Conservation (phyloP, 2,888 invertebrate genomes). For the Drosophila limbata region DNA sequence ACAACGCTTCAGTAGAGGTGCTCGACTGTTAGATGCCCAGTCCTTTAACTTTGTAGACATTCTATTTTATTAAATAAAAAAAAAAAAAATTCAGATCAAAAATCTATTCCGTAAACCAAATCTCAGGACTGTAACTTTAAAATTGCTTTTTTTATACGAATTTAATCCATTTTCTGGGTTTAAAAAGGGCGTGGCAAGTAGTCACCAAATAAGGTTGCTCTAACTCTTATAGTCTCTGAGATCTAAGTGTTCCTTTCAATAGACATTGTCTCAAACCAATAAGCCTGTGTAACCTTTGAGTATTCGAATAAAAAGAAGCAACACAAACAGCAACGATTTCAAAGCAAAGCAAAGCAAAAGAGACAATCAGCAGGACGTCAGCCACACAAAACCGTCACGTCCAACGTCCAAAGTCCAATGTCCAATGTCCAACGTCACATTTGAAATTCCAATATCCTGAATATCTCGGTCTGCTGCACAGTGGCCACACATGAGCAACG, state of each 20-base stretch:
- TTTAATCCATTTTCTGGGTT: no score
- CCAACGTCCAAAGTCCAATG: constrained; percentile 57
- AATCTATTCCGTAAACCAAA: no score
- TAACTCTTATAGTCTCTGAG: no score
- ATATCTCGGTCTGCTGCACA: constrained; percentile 39
- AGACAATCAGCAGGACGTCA: constrained; percentile 52
- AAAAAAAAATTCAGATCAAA: neutral
- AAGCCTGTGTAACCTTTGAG: neutral
- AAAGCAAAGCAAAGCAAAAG: constrained; percentile 16
- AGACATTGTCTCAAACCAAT: neutral
- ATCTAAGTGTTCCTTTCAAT: no score
- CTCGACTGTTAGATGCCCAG: neutral
- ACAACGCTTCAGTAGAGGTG: neutral
- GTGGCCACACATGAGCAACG: constrained; percentile 30
- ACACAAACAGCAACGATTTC: constrained; percentile 3
- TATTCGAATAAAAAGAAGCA: constrained; percentile 1
- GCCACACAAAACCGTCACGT: constrained; percentile 36
- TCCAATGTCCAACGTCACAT: constrained; percentile 60
- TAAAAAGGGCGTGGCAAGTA: no score
- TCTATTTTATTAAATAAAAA: neutral
- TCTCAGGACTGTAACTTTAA: neutral
- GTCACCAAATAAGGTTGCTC: no score
- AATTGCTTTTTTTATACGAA: no score
- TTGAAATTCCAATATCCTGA: constrained; percentile 62
- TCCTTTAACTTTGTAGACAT: neutral